A percentile compares a stretch with the other conserved stretches of the same genome.
Evolutionary conservation across 1,140 invertebrate species (phyloP).

Genomic region (Bombyx mandarina): DNA sequence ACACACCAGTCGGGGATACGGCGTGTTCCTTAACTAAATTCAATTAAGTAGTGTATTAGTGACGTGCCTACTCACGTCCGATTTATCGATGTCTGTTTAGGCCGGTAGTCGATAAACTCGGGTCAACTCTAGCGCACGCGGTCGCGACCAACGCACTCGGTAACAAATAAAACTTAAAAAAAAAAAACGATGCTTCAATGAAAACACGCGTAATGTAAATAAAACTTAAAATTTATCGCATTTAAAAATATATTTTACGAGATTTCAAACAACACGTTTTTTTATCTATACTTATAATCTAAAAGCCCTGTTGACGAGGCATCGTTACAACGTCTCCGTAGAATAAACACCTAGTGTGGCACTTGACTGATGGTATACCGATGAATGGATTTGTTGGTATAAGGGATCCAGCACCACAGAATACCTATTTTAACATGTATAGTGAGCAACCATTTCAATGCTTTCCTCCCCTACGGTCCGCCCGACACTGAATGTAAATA

Average conservation of each 20-base stretch:
- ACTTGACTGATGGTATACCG: slow-evolving; percentile 41
- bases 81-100: slow-evolving; percentile 24
- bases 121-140: slow-evolving; percentile 7
- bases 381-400: slow-evolving; percentile 27
- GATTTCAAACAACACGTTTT: slow-evolving; percentile 66
- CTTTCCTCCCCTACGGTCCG: slow-evolving; percentile 28
- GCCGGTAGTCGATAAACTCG: slow-evolving; percentile 21
- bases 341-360: slow-evolving; percentile 61
- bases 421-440: slow-evolving; percentile 54
- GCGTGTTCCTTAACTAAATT: slow-evolving; percentile 8
- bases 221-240: slow-evolving; percentile 52
- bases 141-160: slow-evolving; percentile 47
- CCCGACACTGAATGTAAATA: slow-evolving; percentile 47
- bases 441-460: slow-evolving; percentile 66
- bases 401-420: slow-evolving; percentile 53
- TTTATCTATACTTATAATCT: slow-evolving; percentile 40
- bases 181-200: slow-evolving; percentile 62
- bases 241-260: slow-evolving; percentile 63
- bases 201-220: slow-evolving; percentile 52
- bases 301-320: slow-evolving; percentile 46
- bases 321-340: slow-evolving; percentile 4
- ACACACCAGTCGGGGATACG: background rate
- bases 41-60: slow-evolving; percentile 16
- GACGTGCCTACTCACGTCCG: slow-evolving; percentile 11
- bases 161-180: slow-evolving; percentile 59